phyloP scores from a whole-genome alignment of 2,888 invertebrate genomes.

The Parelbella ahira region DNA sequence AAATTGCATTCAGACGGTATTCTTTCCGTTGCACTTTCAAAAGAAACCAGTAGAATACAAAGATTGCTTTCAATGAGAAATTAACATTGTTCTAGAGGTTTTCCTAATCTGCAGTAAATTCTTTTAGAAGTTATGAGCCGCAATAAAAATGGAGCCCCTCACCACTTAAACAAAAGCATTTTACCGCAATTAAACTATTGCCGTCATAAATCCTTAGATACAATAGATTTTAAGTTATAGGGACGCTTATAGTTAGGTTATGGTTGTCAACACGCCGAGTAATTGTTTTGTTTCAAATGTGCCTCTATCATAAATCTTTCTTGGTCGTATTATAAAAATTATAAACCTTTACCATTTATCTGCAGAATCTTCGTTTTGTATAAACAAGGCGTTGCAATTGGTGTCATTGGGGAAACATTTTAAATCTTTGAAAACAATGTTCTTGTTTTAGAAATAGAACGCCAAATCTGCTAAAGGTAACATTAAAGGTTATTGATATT shows the following conservation, averaged over 20 bases:
- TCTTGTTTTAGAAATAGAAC: constrained; percentile 69
- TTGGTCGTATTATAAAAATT: constrained; percentile 1
- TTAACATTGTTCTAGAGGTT: constrained; percentile 50
- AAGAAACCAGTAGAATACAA: constrained; percentile 28
- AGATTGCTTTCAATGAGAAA: constrained; percentile 34
- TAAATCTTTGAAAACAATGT: constrained; percentile 55
- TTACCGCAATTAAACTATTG: constrained; percentile 65
- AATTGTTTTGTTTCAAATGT: constrained; percentile 40
- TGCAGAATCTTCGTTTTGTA: too few relatives aligned
- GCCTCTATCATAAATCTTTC: constrained; percentile 44
- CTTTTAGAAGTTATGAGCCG: constrained; percentile 46
- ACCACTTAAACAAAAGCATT: constrained; percentile 52
- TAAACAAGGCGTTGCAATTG: background rate
- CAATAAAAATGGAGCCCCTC: constrained; percentile 54
- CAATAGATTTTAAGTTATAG: constrained; percentile 50
- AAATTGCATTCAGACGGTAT: constrained; percentile 26
- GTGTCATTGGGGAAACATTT: too few relatives aligned
- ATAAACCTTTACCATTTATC: too few relatives aligned
- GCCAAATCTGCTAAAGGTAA: constrained; percentile 54
- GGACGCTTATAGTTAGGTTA: constrained; percentile 44
- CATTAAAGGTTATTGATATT: constrained; percentile 60
- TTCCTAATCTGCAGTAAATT: constrained; percentile 46
- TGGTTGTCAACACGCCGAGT: constrained; percentile 65
- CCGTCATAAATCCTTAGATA: constrained; percentile 58
- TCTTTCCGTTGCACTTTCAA: constrained; percentile 24